Percentiles rank a stretch among this genome's conserved stretches.
These are phyloP conservation scores for Rhodeus uyekii DNA, from an alignment of 2,797 vertebrate genomes.

Conservation along the genomic window DNA sequence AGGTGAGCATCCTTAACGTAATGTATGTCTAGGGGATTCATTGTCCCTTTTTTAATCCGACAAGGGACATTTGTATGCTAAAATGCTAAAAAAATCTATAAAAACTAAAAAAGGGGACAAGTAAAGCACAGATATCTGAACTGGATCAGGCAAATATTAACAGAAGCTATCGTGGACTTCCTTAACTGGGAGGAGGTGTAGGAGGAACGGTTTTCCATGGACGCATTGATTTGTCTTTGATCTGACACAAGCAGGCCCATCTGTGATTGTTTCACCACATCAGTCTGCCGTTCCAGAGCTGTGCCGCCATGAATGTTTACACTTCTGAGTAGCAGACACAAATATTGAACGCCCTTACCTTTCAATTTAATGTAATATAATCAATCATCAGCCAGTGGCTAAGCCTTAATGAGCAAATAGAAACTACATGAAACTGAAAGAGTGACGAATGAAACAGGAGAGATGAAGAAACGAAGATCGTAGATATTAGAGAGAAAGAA, in stretches of 20 bases:
- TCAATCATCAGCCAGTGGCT: conserved; percentile 62
- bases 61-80: background rate
- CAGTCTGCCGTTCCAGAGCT: conserved; percentile 25
- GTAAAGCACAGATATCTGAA: background rate
- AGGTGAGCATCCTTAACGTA: background rate
- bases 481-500: conserved; percentile 38
- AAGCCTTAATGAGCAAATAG: conserved; percentile 13
- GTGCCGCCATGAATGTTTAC: conserved; percentile 64
- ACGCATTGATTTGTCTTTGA: conserved; percentile 47
- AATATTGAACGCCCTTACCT: conserved; percentile 73
- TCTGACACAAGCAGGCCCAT: conserved; percentile 40
- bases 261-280: conserved; percentile 48
- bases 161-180: conserved; percentile 23
- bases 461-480: conserved; percentile 68
- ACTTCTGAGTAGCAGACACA: conserved; percentile 70
- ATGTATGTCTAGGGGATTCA: background rate
- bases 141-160: conserved; percentile 16
- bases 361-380: conserved; percentile 69
- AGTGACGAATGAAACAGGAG: background rate
- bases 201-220: conserved; percentile 28
- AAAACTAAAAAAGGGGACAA: background rate
- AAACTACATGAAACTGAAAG: conserved; percentile 30
- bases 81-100: background rate
- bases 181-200: conserved; percentile 18
- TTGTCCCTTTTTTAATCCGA: background rate